Evolutionary conservation across 2,797 vertebrate species (phyloP), one percentile per base, ranked within the genome.

Genomic region (Valencia hispanica): DNA sequence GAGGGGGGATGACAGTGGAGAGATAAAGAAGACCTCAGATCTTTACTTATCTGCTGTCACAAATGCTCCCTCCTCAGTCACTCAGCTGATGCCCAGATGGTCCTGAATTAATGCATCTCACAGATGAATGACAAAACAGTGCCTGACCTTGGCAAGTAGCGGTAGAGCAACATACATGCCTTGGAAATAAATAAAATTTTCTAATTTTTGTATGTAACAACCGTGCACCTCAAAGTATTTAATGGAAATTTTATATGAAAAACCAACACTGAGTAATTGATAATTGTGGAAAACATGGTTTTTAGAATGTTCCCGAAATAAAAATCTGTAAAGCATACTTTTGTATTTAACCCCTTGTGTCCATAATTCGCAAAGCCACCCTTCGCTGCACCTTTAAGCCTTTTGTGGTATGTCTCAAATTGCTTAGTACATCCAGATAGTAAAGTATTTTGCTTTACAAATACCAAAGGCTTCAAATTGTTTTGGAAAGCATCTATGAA

Each of bases 41-140:
- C 78, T 84, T 76, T 47, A 66, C 81, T 89, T 82, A 79, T 91
- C 86, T 68, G 70, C 79, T 70, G 41, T 75, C 53, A 48, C 82
- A 81, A 87, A 82, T 73, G 25, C 69, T 86, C 73, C 48, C 68
- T 83, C 79, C 91, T 93, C 89, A 78, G 88, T 94, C 92, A 90
- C 76, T 85, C 81, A 74, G 75, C 77, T 20, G 71, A 55, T 39
- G 70, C 68, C 81, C 83, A 79, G 53, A 75, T 59, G 55, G 84
- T 78, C 74, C 80, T 36, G 73, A 85, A 82, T 86, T 83, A 72
- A 82, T 75, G 68, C 48, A 59, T 80, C 68, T 48, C 34, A 7
- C 45, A 84, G 87, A 84, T 87, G 57, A 87, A 85, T 73, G 84
- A 82, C 75, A 47, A 69, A 5, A 47, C 45, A 81, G 68, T 73